Evolutionary conservation across 2,113 vertebrate genomes (phyloP).

Genomic region (Salvelinus namaycush): DNA sequence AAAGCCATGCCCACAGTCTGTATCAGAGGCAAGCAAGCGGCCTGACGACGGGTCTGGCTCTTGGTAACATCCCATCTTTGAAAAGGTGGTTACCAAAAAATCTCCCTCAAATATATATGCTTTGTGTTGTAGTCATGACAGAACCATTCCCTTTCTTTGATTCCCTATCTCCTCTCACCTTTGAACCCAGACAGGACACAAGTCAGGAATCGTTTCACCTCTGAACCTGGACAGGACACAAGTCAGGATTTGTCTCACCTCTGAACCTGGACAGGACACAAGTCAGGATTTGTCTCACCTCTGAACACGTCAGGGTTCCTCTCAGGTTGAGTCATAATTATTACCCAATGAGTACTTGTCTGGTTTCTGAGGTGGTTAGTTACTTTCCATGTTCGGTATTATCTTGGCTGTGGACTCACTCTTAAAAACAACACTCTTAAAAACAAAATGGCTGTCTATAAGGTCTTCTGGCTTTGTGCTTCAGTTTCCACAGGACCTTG

Average conservation of each 20-base stretch:
- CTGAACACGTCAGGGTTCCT: neutral
- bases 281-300: neutral
- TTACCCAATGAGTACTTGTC: neutral
- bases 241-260: too few relatives aligned
- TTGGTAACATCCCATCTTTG: too few relatives aligned
- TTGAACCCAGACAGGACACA: too few relatives aligned
- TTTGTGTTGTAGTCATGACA: too few relatives aligned
- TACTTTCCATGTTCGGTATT: neutral
- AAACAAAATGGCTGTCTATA: neutral
- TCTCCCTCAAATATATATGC: too few relatives aligned
- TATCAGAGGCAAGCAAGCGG: too few relatives aligned
- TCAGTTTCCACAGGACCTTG: neutral
- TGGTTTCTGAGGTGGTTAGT: neutral
- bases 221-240: too few relatives aligned
- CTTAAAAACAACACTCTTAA: neutral
- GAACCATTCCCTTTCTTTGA: too few relatives aligned
- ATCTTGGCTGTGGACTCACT: neutral
- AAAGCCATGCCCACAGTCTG: neutral
- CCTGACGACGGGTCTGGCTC: too few relatives aligned
- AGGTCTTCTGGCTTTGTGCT: neutral
- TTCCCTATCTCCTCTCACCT: too few relatives aligned
- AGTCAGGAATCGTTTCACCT: slow-evolving; percentile 3
- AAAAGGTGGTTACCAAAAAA: too few relatives aligned
- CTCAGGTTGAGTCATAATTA: slow-evolving; percentile 1
- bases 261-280: neutral